These are phyloP conservation scores for Micrasema longulum DNA, from an alignment of 1,140 invertebrate species.

Conservation along the genomic window DNA sequence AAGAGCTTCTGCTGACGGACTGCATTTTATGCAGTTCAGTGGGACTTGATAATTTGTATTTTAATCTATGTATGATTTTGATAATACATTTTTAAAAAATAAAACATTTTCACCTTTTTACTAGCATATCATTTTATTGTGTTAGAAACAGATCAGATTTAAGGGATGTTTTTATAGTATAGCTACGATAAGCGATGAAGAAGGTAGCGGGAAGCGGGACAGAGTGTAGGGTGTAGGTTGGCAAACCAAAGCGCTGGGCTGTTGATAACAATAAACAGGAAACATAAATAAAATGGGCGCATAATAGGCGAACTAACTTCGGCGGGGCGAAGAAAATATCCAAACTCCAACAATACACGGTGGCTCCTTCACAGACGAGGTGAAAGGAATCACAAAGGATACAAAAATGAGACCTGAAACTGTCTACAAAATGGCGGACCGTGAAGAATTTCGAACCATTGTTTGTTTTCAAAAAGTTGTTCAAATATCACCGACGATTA, in stretches of 20 bases:
- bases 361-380: constrained; percentile 40
- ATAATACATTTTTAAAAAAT: too few species aligned
- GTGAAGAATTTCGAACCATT: constrained; percentile 21
- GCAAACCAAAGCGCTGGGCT: constrained; percentile 9
- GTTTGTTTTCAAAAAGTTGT: constrained; percentile 24
- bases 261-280: constrained; percentile 48
- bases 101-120: too few species aligned
- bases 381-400: constrained; percentile 44
- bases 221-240: too few species aligned
- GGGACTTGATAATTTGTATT: too few species aligned
- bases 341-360: constrained; percentile 25
- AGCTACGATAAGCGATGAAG: too few species aligned
- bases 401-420: constrained; percentile 43
- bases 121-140: too few species aligned
- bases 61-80: too few species aligned
- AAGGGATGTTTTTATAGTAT: too few species aligned
- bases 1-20: too few species aligned
- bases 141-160: too few species aligned
- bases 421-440: constrained; percentile 13
- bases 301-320: constrained; percentile 49
- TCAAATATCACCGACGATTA: constrained; percentile 31
- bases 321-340: constrained; percentile 21
- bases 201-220: too few species aligned
- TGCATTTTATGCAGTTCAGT: too few species aligned
- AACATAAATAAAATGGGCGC: constrained; percentile 51